Conservation (phyloP, 2,797 vertebrate species). For the Ficedula albicollis region DNA sequence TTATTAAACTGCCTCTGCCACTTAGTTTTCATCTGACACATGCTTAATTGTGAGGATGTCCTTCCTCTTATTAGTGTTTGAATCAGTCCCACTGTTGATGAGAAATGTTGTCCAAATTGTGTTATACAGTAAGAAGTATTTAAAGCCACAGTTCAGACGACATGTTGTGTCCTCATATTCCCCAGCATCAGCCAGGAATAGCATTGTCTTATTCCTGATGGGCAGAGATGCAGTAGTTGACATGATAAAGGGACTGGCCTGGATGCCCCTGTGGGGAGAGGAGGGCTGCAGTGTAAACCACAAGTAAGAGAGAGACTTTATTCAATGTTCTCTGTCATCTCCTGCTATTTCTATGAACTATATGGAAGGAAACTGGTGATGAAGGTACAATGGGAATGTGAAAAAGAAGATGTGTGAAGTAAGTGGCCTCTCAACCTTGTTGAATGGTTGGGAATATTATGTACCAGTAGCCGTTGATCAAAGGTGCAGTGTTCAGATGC, state of each 20-base stretch:
- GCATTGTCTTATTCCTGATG: not conserved
- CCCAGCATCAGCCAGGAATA: not conserved
- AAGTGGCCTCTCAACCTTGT: not conserved
- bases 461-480: not conserved
- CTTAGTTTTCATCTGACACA: slow-evolving; percentile 53
- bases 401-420: not conserved
- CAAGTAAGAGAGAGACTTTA: not conserved
- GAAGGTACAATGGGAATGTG: not conserved
- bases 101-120: not conserved
- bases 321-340: not conserved
- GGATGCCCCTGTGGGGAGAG: not conserved
- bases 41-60: slow-evolving; percentile 53
- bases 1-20: not conserved
- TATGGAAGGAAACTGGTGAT: not conserved
- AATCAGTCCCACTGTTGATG: not conserved
- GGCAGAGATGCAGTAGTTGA: not conserved
- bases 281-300: not conserved
- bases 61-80: slow-evolving; percentile 40
- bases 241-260: not conserved
- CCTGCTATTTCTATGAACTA: not conserved
- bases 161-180: not conserved
- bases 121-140: not conserved
- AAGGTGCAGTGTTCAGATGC: not conserved
- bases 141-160: not conserved
- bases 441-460: not conserved